Percentiles rank a stretch among this genome's conserved stretches.
Evolutionary conservation across 2,888 invertebrate species (phyloP).

Genomic region (Pammene fasciana): DNA sequence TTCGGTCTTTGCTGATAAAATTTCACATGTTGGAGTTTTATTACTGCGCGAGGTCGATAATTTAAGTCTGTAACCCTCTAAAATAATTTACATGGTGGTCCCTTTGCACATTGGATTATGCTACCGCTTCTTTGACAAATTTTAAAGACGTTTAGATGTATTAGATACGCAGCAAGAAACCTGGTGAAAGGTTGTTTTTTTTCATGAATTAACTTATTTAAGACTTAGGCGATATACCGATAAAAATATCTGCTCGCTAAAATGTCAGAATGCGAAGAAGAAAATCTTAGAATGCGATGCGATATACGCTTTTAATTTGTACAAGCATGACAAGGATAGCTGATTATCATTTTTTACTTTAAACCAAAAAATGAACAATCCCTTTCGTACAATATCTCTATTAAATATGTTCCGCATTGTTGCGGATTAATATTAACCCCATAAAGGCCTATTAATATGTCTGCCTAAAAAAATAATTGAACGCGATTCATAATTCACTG

Average conservation of each 20-base stretch:
- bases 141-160: neutral
- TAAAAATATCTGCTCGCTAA: too few relatives aligned
- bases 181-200: too few relatives aligned
- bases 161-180: neutral
- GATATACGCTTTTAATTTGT: too few relatives aligned
- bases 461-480: constrained; percentile 67
- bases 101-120: constrained; percentile 62
- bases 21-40: constrained; percentile 75
- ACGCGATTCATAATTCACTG: constrained; percentile 67
- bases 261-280: too few relatives aligned
- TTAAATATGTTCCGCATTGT: constrained; percentile 75
- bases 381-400: constrained; percentile 64
- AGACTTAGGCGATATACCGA: too few relatives aligned
- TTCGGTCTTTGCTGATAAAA: constrained; percentile 77
- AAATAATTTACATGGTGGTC: constrained; percentile 79
- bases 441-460: constrained; percentile 73
- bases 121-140: constrained; percentile 67
- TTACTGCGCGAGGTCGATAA: constrained; percentile 74
- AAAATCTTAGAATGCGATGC: too few relatives aligned
- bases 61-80: constrained; percentile 68
- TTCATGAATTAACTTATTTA: too few relatives aligned
- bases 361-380: constrained; percentile 56
- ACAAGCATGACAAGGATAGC: too few relatives aligned
- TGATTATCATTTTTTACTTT: constrained; percentile 37
- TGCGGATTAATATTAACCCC: constrained; percentile 69